These are phyloP conservation scores for Hipposideros armiger DNA, from an alignment of 2,113 vertebrate genomes.

Conservation along the genomic window DNA sequence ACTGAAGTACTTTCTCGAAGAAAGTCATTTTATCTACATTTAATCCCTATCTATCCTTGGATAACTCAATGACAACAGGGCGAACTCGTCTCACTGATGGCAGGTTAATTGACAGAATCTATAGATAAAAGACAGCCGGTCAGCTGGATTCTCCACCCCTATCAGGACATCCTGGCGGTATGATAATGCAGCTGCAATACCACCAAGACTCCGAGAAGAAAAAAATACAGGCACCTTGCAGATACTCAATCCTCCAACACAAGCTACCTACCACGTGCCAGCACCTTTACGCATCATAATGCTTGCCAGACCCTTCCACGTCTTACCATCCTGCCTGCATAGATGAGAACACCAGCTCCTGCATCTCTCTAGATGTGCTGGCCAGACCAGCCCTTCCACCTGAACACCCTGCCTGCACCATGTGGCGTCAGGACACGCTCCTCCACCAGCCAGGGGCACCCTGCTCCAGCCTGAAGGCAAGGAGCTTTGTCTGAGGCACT, in stretches of 20 bases:
- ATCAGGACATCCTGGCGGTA: not conserved
- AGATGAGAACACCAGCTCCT: not conserved
- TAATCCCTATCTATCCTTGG: conserved; percentile 48
- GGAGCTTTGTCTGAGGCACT: not conserved
- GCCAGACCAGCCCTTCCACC: not conserved
- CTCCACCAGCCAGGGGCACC: not conserved
- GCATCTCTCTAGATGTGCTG: rapidly evolving
- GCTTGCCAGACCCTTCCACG: rapidly evolving
- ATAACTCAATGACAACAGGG: conserved; percentile 27
- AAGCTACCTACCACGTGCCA: not conserved
- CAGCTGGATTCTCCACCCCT: not conserved
- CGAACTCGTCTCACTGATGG: conserved; percentile 2
- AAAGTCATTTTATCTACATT: conserved; percentile 38
- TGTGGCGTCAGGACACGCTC: too few relatives aligned
- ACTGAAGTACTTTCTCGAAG: conserved; percentile 10
- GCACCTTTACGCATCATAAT: not conserved
- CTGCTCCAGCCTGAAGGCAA: not conserved
- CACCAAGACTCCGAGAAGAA: not conserved
- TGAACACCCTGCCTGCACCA: rapidly evolving
- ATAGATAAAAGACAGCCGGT: conserved; percentile 33
- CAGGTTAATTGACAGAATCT: not conserved
- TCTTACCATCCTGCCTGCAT: not conserved
- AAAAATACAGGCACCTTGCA: not conserved
- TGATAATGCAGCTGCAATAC: not conserved
- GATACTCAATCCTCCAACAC: not conserved